Percentiles rank a stretch among this genome's conserved stretches.
Evolutionary conservation across 2,888 invertebrate species (phyloP).

Genomic region (Campoletis raptor): DNA sequence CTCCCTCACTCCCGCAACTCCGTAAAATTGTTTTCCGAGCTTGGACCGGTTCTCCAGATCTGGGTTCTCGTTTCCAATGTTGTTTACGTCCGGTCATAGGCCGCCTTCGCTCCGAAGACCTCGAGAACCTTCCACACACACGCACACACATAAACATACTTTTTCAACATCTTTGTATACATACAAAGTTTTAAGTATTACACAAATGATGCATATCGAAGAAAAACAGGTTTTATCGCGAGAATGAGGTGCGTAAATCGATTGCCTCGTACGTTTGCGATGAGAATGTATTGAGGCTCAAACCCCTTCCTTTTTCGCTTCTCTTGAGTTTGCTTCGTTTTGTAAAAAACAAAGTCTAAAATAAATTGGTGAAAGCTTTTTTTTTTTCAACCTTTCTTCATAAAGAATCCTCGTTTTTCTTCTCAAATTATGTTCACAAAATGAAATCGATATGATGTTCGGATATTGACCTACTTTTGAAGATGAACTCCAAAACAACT

Average conservation of each 20-base stretch:
- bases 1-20: conserved; percentile 71
- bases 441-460: background rate
- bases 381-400: background rate
- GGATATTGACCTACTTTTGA: background rate
- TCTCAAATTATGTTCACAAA: background rate
- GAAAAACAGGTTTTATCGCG: conserved; percentile 58
- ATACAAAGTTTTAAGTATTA: conserved; percentile 20
- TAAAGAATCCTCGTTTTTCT: background rate
- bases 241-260: conserved; percentile 63
- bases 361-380: conserved; percentile 11
- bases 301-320: background rate
- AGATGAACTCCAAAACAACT: background rate
- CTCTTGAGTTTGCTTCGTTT: background rate
- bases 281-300: conserved; percentile 50
- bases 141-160: background rate
- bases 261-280: conserved; percentile 51
- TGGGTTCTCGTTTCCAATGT: conserved; percentile 82
- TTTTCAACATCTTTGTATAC: conserved; percentile 2
- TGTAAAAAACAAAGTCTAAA: background rate
- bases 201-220: conserved; percentile 18
- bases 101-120: conserved; percentile 77
- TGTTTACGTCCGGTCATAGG: conserved; percentile 83
- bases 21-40: conserved; percentile 82
- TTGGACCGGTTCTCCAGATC: conserved; percentile 81
- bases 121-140: conserved; percentile 63